Evolutionary conservation across 2,888 invertebrate genomes (phyloP).

Genomic region (Ornithoptera priamus): DNA sequence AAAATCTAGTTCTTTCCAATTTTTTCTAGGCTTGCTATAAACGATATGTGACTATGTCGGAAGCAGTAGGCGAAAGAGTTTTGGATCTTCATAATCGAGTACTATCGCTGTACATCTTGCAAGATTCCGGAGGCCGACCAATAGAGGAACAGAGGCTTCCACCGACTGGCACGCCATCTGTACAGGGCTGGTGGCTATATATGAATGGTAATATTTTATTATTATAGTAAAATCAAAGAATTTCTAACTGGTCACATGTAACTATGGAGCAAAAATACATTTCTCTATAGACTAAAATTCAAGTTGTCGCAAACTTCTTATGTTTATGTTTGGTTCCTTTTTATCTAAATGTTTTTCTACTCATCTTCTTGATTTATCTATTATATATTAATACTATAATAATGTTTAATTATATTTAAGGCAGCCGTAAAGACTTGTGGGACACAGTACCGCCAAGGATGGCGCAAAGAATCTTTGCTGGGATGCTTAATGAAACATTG

Average conservation of each 20-base stretch:
- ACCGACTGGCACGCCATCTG: conserved; percentile 88
- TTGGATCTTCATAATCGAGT: conserved; percentile 89
- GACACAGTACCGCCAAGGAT: conserved; percentile 93
- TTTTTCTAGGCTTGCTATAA: conserved; percentile 81
- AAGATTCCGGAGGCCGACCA: conserved; percentile 89
- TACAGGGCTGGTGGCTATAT: conserved; percentile 94
- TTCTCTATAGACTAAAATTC: too few species aligned
- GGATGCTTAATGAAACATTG: conserved; percentile 91
- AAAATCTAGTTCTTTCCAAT: background rate
- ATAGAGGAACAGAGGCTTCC: conserved; percentile 83
- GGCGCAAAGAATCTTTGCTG: conserved; percentile 91
- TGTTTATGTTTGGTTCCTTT: too few species aligned
- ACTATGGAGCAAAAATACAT: background rate
- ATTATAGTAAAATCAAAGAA: background rate
- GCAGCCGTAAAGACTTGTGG: conserved; percentile 90
- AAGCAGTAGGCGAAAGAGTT: conserved; percentile 90
- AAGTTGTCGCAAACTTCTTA: too few species aligned
- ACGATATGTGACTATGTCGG: conserved; percentile 89
- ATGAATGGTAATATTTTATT: conserved; percentile 84
- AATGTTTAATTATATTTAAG: conserved; percentile 53
- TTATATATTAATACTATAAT: background rate
- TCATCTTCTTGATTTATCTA: too few species aligned
- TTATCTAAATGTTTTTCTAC: too few species aligned
- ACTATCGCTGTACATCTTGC: conserved; percentile 88
- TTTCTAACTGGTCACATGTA: background rate